Conservation (phyloP, 2,888 invertebrate genomes). For the Coleophora deauratella region DNA sequence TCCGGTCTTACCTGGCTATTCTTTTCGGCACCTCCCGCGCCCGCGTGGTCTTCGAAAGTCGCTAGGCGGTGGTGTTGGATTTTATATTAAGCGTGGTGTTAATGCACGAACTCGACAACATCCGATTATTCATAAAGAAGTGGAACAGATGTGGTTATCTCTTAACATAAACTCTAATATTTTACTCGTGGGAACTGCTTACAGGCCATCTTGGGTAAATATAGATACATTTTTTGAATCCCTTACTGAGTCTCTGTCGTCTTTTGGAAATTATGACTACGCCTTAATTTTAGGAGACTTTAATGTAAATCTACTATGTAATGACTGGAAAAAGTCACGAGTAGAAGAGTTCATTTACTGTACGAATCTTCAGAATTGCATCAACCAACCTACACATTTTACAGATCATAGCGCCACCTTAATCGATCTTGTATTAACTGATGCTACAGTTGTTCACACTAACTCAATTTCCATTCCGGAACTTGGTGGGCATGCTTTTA, state of each 20-base stretch:
- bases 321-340: background rate
- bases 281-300: no score
- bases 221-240: constrained; percentile 5
- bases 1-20: background rate
- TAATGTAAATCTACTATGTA: background rate
- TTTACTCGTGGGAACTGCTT: constrained; percentile 5
- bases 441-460: background rate
- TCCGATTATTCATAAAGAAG: background rate
- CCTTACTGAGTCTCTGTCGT: constrained; percentile 1
- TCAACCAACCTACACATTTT: constrained; percentile 4
- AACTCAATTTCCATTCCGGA: background rate
- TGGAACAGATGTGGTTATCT: constrained; percentile 6
- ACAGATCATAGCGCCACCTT: constrained; percentile 3
- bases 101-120: background rate
- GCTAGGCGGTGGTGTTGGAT: constrained; percentile 4
- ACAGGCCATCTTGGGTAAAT: constrained; percentile 4
- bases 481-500: constrained; percentile 3
- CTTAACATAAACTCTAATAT: background rate
- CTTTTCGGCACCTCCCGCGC: background rate
- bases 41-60: background rate
- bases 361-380: no score
- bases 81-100: background rate
- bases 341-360: constrained; percentile 1
- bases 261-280: constrained; percentile 1
- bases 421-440: constrained; percentile 1